Percentiles rank a stretch among this genome's conserved stretches.
Conservation (phyloP, 2,113 vertebrate species). For the Ageneiosus marmoratus region DNA sequence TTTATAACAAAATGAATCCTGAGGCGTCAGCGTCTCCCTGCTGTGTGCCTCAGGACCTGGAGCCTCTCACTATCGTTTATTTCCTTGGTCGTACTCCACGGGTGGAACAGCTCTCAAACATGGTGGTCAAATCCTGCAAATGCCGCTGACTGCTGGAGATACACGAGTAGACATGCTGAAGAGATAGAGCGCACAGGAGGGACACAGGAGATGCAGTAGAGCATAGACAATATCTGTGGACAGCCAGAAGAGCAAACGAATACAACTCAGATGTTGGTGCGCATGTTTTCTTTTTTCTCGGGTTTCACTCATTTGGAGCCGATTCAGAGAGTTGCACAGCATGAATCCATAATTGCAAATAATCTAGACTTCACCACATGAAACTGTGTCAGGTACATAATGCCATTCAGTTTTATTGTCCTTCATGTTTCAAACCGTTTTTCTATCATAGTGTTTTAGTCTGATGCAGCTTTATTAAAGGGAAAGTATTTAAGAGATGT, state of each 20-base stretch:
- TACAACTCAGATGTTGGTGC: slow-evolving; percentile 16
- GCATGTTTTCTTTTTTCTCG: slow-evolving; percentile 19
- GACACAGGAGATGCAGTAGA: slow-evolving; percentile 2
- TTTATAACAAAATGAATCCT: slow-evolving; percentile 80
- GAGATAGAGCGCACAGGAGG: slow-evolving; percentile 18
- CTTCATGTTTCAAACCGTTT: slow-evolving; percentile 6
- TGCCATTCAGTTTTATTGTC: slow-evolving; percentile 2
- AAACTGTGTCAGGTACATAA: slow-evolving; percentile 30
- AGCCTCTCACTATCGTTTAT: slow-evolving; percentile 81
- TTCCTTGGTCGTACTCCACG: slow-evolving; percentile 75
- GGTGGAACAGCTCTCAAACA: slow-evolving; percentile 80
- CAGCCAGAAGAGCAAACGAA: slow-evolving; percentile 10
- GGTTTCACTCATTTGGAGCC: slow-evolving; percentile 5
- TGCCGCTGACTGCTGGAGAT: slow-evolving; percentile 71
- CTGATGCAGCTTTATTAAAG: slow-evolving; percentile 20
- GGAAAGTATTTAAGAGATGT: slow-evolving; percentile 22
- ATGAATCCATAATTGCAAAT: slow-evolving; percentile 22
- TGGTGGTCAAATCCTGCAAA: slow-evolving; percentile 80
- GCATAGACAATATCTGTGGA: slow-evolving; percentile 30
- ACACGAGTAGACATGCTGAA: slow-evolving; percentile 1
- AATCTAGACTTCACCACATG: slow-evolving; percentile 3
- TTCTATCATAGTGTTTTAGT: slow-evolving; percentile 23
- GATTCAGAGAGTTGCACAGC: slow-evolving; percentile 30
- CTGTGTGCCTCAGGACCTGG: slow-evolving; percentile 79
- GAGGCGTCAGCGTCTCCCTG: slow-evolving; percentile 77